Percentiles rank a stretch among this genome's conserved stretches.
Conservation (phyloP, 2,888 invertebrate genomes). For the Caenorhabditis doughertyi region DNA sequence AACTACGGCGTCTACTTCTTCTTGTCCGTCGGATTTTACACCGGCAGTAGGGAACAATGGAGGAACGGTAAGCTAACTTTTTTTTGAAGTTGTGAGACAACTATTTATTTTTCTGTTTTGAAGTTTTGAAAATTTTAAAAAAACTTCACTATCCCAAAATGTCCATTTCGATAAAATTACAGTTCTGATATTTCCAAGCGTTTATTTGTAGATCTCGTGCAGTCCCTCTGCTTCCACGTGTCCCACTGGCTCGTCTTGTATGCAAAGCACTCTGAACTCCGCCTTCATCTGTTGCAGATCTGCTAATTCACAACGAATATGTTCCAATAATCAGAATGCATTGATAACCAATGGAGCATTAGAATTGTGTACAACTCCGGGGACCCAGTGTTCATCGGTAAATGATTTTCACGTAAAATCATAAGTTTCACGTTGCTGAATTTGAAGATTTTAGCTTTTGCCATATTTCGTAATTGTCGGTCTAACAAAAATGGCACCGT, state of each 20-base stretch:
- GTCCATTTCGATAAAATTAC: too few relatives aligned
- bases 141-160: too few relatives aligned
- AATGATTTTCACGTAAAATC: neutral
- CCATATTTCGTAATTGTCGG: too few relatives aligned
- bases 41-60: slow-evolving; percentile 69
- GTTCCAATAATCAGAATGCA: slow-evolving; percentile 78
- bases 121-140: too few relatives aligned
- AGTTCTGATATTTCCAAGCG: too few relatives aligned
- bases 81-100: too few relatives aligned
- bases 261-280: slow-evolving; percentile 67
- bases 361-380: slow-evolving; percentile 78
- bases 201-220: slow-evolving; percentile 63
- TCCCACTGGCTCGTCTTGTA: slow-evolving; percentile 73
- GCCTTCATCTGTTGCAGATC: slow-evolving; percentile 63
- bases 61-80: slow-evolving; percentile 64
- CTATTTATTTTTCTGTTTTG: too few relatives aligned
- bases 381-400: slow-evolving; percentile 71
- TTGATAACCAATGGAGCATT: slow-evolving; percentile 74
- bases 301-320: slow-evolving; percentile 73
- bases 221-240: slow-evolving; percentile 65
- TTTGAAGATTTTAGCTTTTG: too few relatives aligned
- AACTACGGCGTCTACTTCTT: slow-evolving; percentile 62
- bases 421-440: too few relatives aligned
- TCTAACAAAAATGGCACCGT: too few relatives aligned
- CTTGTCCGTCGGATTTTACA: slow-evolving; percentile 77